Conservation (phyloP, 2,888 invertebrate genomes). For the Petrophora chlorosata region DNA sequence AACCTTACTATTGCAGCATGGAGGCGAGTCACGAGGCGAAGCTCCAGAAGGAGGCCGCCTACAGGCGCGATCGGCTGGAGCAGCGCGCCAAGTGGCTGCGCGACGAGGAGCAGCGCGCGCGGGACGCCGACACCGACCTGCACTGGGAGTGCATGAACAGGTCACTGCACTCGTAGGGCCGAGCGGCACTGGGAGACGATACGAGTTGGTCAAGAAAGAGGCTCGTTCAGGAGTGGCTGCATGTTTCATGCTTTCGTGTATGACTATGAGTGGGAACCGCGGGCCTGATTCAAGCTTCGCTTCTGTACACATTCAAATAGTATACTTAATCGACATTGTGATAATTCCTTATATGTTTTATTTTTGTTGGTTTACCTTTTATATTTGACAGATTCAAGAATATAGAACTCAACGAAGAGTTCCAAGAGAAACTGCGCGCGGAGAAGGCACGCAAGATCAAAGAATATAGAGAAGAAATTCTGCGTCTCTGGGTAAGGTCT, state of each 20-base stretch:
- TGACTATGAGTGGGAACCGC: too few relatives aligned
- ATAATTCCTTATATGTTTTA: too few relatives aligned
- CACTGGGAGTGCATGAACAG: conserved; percentile 84
- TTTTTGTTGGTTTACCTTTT: too few relatives aligned
- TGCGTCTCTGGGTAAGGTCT: conserved; percentile 72
- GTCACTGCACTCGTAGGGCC: conserved; percentile 38
- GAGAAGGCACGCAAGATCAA: conserved; percentile 66
- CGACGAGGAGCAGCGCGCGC: conserved; percentile 56
- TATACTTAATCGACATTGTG: too few relatives aligned
- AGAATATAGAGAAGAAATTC: conserved; percentile 70
- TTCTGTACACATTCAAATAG: too few relatives aligned
- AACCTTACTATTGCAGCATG: too few relatives aligned
- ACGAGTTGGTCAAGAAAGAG: too few relatives aligned
- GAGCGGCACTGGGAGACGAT: too few relatives aligned
- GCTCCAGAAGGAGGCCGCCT: too few relatives aligned
- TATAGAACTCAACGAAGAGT: conserved; percentile 72
- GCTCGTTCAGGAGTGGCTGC: too few relatives aligned
- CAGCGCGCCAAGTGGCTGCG: conserved; percentile 55
- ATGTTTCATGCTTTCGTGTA: too few relatives aligned
- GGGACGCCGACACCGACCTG: conserved; percentile 62
- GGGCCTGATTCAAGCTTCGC: too few relatives aligned
- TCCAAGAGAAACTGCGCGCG: conserved; percentile 60
- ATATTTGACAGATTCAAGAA: conserved; percentile 80
- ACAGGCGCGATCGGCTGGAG: conserved; percentile 50
- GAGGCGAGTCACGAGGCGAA: conserved; percentile 55